Conservation (phyloP, 1,140 invertebrate species). For the Oedothorax gibbosus region DNA sequence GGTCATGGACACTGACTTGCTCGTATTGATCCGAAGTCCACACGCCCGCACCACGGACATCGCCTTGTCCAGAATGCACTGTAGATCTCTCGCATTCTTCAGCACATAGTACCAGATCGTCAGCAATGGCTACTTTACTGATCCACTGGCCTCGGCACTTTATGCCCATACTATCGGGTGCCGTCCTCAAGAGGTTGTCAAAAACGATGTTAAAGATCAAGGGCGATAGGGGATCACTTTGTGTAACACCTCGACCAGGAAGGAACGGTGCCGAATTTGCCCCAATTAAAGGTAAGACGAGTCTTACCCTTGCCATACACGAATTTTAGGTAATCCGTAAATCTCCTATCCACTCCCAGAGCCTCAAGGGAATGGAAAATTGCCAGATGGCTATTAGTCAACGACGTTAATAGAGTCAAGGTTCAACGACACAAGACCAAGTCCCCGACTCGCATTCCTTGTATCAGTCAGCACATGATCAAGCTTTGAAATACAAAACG, state of each 20-base stretch:
- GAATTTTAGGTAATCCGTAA: background rate
- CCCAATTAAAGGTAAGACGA: background rate
- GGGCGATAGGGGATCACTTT: background rate
- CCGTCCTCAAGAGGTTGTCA: background rate
- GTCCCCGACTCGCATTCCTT: background rate
- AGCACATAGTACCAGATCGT: background rate
- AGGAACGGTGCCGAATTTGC: background rate
- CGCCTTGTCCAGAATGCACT: background rate
- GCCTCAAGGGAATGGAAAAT: background rate
- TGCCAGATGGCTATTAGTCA: background rate
- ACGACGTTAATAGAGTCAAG: slow-evolving; percentile 1
- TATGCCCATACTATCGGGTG: background rate
- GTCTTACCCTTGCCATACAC: background rate
- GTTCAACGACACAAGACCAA: background rate
- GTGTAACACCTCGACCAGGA: background rate
- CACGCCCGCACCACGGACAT: background rate
- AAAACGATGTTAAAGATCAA: background rate
- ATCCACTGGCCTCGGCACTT: background rate
- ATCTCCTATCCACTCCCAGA: background rate
- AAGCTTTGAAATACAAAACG: background rate
- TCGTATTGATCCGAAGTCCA: background rate
- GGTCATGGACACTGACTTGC: background rate
- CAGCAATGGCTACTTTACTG: background rate
- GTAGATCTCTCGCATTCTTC: background rate
- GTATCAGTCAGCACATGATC: background rate